Percentiles rank a stretch among this genome's conserved stretches.
phyloP scores from a whole-genome alignment of 1,140 invertebrate species.

The Cecropterus lyciades region DNA sequence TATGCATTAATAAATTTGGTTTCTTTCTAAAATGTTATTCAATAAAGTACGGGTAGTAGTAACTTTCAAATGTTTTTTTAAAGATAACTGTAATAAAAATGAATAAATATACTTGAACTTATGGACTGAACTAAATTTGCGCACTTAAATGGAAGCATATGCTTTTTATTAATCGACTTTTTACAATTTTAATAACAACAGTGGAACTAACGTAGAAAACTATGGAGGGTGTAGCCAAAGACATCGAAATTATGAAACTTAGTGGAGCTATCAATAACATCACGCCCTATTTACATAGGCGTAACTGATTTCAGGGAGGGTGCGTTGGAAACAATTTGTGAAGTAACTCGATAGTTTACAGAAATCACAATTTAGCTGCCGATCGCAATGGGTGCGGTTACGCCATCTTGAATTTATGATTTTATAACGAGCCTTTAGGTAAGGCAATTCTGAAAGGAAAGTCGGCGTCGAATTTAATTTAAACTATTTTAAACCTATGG shows the following conservation, averaged over 20 bases:
- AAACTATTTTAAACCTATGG: neutral
- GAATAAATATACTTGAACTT: no score
- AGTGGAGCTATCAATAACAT: constrained; percentile 42
- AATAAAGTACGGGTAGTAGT: no score
- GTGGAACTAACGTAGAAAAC: neutral
- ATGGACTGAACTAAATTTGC: no score
- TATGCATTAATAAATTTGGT: no score
- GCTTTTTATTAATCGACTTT: no score
- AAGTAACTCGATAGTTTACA: constrained; percentile 68
- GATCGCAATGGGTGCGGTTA: constrained; percentile 41
- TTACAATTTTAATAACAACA: no score
- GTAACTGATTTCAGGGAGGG: constrained; percentile 61
- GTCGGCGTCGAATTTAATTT: constrained; percentile 7
- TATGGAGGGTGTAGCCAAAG: constrained; percentile 3
- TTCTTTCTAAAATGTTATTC: no score
- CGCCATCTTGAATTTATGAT: constrained; percentile 45
- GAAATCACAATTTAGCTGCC: constrained; percentile 57
- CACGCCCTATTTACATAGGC: constrained; percentile 45
- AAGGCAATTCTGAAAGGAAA: constrained; percentile 13
- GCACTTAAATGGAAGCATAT: no score
- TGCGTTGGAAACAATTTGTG: constrained; percentile 59
- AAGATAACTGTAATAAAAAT: no score
- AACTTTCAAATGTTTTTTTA: no score
- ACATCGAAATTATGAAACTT: constrained; percentile 35
- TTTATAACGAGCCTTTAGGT: constrained; percentile 34